phyloP scores from a whole-genome alignment of 1,140 invertebrate genomes.

The Amyelois transitella region DNA sequence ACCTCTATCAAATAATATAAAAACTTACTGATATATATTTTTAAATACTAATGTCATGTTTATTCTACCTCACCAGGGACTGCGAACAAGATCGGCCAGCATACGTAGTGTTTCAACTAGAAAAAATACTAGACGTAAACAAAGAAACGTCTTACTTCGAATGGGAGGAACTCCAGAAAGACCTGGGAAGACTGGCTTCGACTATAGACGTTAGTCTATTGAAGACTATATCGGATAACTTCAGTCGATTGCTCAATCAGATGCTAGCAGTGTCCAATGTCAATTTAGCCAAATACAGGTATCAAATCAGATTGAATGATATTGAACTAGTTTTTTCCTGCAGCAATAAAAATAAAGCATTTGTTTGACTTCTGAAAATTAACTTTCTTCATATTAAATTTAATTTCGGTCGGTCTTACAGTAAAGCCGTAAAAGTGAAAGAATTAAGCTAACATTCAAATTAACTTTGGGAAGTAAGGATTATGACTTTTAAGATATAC shows the following conservation, averaged over 20 bases:
- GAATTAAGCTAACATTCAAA: too few species aligned
- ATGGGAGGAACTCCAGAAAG: conserved; percentile 75
- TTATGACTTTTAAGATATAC: too few species aligned
- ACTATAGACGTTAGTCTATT: conserved; percentile 51
- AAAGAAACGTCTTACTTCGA: conserved; percentile 75
- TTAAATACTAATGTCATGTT: not conserved
- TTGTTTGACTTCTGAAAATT: too few species aligned
- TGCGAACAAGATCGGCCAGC: conserved; percentile 81
- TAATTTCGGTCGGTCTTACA: too few species aligned
- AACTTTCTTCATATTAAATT: too few species aligned
- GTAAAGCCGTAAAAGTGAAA: too few species aligned
- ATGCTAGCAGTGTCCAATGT: conserved; percentile 78
- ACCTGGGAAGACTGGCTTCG: conserved; percentile 66
- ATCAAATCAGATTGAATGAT: not conserved
- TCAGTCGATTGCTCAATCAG: conserved; percentile 76
- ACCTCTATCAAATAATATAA: too few species aligned
- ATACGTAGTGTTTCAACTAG: conserved; percentile 82
- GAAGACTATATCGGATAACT: conserved; percentile 51
- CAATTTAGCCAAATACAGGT: conserved; percentile 81
- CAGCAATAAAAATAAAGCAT: too few species aligned
- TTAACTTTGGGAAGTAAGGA: too few species aligned
- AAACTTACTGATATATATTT: not conserved
- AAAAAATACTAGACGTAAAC: conserved; percentile 79
- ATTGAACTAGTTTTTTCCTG: not conserved
- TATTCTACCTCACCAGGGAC: conserved; percentile 70